Evolutionary conservation across 2,113 vertebrate species (phyloP), one percentile per base, ranked within the genome.

Genomic region (Scophthalmus maximus): DNA sequence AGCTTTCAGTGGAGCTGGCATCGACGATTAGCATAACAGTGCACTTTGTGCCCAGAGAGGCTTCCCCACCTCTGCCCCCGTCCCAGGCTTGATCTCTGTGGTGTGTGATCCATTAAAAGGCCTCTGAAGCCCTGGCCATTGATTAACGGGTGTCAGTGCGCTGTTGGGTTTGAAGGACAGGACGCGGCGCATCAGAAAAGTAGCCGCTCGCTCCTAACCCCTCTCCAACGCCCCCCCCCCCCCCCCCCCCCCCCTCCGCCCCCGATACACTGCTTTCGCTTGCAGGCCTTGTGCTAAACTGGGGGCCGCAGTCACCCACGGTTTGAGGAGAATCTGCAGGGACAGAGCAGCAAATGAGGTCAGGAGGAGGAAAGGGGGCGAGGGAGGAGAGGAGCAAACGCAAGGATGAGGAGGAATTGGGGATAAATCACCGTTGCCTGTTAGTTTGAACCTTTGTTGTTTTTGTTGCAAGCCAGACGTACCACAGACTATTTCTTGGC

Each of bases 11-110:
- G 71, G 68, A 44, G 68, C 57, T 59, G 76, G 66, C 56, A 60
- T 57, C 14, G 58, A 29, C 62, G 71, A 88, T 90, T 85, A 90
- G 81, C 89, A 90, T 87, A 85, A 89, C 83, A 84, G 83, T 85
- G 87, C 80, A 70, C 81, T 86, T 86, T 82, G 78, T 75, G 73
- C 69, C 62, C 62, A 29, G 44, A 62, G 65, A 79, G 72, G 65
- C 68, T 68, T 66, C 55, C 68, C 51, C 70, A 69, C 78, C 76
- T 76, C 57, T 51, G 58, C 58, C 59, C 12, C 17, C 0, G 38
- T 51, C 60, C 32, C 44, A 53, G 68, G 52, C 83, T 77, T n/a
- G 1, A 32, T 69, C 73, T 70, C 67, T 79, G 49, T 62, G 70
- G 36, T 20, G 59, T 69, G 65, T 69, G 84, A 86, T 78, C 80